Evolutionary conservation across 30 jellyfish, hydroid and myxozoan genomes (phyloP).

Genomic region (Clytia hemisphaerica): DNA sequence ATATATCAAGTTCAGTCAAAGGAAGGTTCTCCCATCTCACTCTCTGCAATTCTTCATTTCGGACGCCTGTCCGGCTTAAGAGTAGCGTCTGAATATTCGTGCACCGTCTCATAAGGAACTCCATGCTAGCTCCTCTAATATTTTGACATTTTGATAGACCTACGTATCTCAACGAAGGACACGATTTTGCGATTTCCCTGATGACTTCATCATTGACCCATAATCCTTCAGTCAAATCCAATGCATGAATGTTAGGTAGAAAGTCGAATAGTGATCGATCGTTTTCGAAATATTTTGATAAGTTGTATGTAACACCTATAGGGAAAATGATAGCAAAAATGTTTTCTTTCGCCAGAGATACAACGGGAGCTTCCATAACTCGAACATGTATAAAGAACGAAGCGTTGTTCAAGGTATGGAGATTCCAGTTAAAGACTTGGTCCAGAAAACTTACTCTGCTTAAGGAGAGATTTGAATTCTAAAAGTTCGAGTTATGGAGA

Average conservation of each 20-base stretch:
- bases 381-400: too few species aligned
- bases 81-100: background rate
- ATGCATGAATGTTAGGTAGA: background rate
- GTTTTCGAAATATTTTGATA: too few species aligned
- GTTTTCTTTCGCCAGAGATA: too few species aligned
- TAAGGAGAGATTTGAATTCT: too few species aligned
- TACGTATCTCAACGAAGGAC: background rate
- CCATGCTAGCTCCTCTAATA: background rate
- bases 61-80: constrained; percentile 11
- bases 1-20: background rate
- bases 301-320: too few species aligned
- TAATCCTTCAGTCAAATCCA: constrained; percentile 5
- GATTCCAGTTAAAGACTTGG: too few species aligned
- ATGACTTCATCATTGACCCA: constrained; percentile 12
- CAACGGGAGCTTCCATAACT: too few species aligned
- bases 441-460: too few species aligned
- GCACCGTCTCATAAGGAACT: constrained; percentile 2
- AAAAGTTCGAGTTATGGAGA: too few species aligned
- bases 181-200: background rate
- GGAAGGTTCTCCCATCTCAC: background rate
- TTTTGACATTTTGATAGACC: background rate
- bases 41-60: constrained; percentile 6
- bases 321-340: too few species aligned
- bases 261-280: background rate
- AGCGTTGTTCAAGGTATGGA: too few species aligned